Evolutionary conservation across 2,113 vertebrate species (phyloP).

Genomic region (Anolis carolinensis): DNA sequence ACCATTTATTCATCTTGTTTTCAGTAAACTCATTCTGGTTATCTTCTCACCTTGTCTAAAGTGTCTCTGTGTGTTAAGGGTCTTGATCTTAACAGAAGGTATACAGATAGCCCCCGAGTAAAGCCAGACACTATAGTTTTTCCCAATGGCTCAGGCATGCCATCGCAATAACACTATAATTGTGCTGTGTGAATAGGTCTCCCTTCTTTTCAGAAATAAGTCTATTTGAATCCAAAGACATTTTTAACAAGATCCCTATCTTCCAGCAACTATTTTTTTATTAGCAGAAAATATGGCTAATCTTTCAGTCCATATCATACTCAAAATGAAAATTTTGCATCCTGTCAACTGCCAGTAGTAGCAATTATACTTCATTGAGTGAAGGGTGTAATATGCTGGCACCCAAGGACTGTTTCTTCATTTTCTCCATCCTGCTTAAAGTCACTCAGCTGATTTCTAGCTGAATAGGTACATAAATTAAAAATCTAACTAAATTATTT

Average conservation of each 20-base stretch:
- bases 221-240: not conserved
- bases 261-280: not conserved
- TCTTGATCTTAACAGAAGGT: no score
- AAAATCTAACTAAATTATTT: constrained; percentile 21
- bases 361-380: not conserved
- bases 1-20: no score
- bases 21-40: no score
- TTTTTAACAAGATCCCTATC: not conserved
- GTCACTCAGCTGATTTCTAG: not conserved
- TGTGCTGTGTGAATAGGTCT: not conserved
- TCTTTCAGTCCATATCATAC: not conserved
- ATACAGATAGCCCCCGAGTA: no score
- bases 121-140: no score
- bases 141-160: no score
- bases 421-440: not conserved
- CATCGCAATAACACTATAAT: not conserved
- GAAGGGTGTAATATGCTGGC: not conserved
- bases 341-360: not conserved
- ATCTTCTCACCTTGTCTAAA: no score
- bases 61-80: no score
- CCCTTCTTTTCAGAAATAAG: not conserved
- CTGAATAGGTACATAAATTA: constrained; percentile 9
- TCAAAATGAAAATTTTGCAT: not conserved
- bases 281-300: not conserved
- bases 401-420: not conserved